These are phyloP conservation scores for Ceratothoa steindachneri DNA, from an alignment of 2,888 invertebrate species.

Conservation along the genomic window DNA sequence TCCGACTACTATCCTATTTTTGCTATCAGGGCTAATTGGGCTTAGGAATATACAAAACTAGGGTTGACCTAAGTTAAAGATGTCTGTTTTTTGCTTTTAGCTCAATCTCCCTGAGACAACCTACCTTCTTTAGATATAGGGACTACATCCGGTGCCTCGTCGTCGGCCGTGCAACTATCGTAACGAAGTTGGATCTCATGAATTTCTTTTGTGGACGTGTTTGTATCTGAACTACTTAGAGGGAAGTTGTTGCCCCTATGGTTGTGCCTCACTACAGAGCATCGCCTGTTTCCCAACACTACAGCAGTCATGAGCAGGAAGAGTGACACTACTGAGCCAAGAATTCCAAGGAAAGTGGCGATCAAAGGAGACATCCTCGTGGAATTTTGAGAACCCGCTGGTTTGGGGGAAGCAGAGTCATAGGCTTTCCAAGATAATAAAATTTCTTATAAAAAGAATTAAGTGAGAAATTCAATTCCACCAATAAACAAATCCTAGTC, in stretches of 20 bases:
- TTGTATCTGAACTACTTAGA: background rate
- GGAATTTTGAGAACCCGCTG: too few species aligned
- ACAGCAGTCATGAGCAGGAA: background rate
- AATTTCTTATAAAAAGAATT: background rate
- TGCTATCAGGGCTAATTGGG: too few species aligned
- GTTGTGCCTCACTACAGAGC: background rate
- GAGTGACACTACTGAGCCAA: background rate
- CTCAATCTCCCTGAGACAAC: too few species aligned
- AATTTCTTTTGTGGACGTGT: background rate
- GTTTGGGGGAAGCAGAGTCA: background rate
- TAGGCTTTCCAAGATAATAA: background rate
- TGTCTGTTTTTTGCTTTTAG: too few species aligned
- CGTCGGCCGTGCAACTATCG: background rate
- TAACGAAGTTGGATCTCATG: background rate
- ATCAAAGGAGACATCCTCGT: background rate
- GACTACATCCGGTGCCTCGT: background rate
- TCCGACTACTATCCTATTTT: too few species aligned
- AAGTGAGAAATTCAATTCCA: too few species aligned
- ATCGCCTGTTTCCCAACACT: background rate
- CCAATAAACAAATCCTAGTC: too few species aligned
- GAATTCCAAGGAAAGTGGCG: background rate
- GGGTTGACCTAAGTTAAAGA: too few species aligned
- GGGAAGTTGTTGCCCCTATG: background rate
- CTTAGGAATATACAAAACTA: too few species aligned
- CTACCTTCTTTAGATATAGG: background rate